phyloP scores from a whole-genome alignment of 1,140 invertebrate species.

The Amyelois transitella region DNA sequence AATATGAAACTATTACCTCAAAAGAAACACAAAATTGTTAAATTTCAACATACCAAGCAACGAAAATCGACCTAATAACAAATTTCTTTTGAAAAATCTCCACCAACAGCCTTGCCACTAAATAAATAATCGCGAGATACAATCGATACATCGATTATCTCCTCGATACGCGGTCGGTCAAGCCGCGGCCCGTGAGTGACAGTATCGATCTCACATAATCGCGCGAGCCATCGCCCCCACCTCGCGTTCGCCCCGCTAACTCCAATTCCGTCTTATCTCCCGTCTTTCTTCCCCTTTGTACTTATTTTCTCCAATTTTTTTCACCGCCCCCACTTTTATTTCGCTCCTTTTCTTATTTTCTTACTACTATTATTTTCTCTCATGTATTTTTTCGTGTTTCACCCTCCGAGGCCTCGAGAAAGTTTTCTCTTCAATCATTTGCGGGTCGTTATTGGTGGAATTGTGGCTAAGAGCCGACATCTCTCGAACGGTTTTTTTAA shows the following conservation, averaged over 20 bases:
- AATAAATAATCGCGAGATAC: background rate
- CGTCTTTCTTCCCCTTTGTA: conserved; percentile 69
- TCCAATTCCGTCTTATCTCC: conserved; percentile 72
- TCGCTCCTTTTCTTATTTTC: conserved; percentile 60
- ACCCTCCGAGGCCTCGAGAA: conserved; percentile 35
- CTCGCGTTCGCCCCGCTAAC: conserved; percentile 66
- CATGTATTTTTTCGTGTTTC: conserved; percentile 64
- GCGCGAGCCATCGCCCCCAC: conserved; percentile 43
- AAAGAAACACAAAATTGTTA: too few relatives aligned
- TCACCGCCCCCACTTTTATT: conserved; percentile 57
- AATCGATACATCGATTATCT: background rate
- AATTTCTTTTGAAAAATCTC: background rate
- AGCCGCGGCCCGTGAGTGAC: conserved; percentile 41
- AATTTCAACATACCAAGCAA: too few relatives aligned
- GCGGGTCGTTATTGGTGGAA: conserved; percentile 63
- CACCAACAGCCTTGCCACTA: background rate
- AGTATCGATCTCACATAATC: conserved; percentile 69
- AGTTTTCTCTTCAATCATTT: conserved; percentile 61
- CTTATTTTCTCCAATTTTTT: conserved; percentile 72
- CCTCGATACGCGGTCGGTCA: background rate
- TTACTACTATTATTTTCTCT: conserved; percentile 66
- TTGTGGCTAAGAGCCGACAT: conserved; percentile 54
- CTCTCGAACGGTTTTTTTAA: conserved; percentile 59
- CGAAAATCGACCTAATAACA: background rate
- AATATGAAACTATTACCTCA: too few relatives aligned